Conservation (phyloP, 2,113 vertebrate species). For the Tupaia tana region DNA sequence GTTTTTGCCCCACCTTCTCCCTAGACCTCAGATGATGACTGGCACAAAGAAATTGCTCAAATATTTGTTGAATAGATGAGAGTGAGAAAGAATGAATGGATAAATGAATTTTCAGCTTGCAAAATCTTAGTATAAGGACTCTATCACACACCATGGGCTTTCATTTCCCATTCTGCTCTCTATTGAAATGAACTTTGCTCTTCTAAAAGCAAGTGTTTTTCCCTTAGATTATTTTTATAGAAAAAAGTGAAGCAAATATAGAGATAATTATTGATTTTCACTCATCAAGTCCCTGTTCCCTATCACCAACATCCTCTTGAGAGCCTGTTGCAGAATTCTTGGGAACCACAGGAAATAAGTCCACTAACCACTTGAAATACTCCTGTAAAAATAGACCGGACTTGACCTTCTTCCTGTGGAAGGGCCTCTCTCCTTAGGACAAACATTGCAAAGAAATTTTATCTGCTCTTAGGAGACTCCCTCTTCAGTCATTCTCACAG, state of each 20-base stretch:
- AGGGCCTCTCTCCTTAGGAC: constrained; percentile 53
- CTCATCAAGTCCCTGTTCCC: constrained; percentile 53
- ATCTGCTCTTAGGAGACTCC: constrained; percentile 54
- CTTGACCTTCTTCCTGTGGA: constrained; percentile 70
- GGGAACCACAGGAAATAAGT: constrained; percentile 78
- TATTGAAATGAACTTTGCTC: constrained; percentile 40
- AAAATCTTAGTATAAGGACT: constrained; percentile 8
- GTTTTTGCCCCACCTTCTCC: not conserved
- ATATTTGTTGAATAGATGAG: not conserved
- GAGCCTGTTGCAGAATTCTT: constrained; percentile 70
- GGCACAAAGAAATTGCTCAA: not conserved
- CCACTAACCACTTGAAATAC: constrained; percentile 75
- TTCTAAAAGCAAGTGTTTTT: constrained; percentile 67
- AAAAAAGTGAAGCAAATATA: constrained; percentile 75
- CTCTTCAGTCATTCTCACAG: not conserved
- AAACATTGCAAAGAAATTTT: constrained; percentile 47
- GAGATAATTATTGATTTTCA: constrained; percentile 80
- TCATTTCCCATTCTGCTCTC: not conserved
- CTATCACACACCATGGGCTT: not conserved
- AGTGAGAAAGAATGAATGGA: not conserved
- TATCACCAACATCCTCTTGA: constrained; percentile 74
- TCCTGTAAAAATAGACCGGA: constrained; percentile 69
- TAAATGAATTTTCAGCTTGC: not conserved
- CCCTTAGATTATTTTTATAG: constrained; percentile 70
- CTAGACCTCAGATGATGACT: not conserved